These are phyloP conservation scores for Leiothrix lutea DNA, from an alignment of 2,113 vertebrate genomes.

Conservation along the genomic window DNA sequence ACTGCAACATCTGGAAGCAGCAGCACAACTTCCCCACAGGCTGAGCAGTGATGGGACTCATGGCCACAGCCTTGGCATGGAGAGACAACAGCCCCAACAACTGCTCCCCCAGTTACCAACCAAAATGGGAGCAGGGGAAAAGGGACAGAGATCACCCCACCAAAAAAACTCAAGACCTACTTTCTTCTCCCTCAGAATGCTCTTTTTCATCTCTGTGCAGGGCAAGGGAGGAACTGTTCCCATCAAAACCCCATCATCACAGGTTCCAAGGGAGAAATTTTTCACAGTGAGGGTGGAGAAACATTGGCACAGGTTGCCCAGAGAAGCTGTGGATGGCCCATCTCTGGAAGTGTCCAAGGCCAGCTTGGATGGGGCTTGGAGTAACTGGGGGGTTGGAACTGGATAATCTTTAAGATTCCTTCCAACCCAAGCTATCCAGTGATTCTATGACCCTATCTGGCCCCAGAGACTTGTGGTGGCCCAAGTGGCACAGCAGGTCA, in stretches of 20 bases:
- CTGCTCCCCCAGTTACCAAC: background rate
- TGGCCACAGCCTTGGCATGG: fast-evolving
- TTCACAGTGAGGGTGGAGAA: background rate
- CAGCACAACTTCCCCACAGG: fast-evolving
- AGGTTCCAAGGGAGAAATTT: background rate
- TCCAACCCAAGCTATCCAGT: background rate
- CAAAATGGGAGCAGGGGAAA: fast-evolving
- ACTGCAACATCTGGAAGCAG: background rate
- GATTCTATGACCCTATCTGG: background rate
- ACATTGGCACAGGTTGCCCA: fast-evolving
- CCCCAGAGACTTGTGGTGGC: background rate
- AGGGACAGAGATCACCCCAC: background rate
- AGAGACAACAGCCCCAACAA: background rate
- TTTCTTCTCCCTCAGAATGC: background rate
- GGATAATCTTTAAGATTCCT: background rate
- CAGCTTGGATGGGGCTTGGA: fast-evolving
- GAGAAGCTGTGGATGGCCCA: background rate
- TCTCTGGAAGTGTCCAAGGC: background rate
- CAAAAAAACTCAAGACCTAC: background rate
- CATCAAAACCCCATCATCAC: background rate
- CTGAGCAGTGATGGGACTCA: background rate
- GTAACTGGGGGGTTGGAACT: fast-evolving
- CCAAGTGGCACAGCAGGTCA: background rate
- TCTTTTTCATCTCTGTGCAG: background rate
- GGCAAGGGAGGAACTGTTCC: background rate